A percentile compares a stretch with the other conserved stretches of the same genome.
Conservation (phyloP, 2,113 vertebrate species). For the Tursiops truncatus region DNA sequence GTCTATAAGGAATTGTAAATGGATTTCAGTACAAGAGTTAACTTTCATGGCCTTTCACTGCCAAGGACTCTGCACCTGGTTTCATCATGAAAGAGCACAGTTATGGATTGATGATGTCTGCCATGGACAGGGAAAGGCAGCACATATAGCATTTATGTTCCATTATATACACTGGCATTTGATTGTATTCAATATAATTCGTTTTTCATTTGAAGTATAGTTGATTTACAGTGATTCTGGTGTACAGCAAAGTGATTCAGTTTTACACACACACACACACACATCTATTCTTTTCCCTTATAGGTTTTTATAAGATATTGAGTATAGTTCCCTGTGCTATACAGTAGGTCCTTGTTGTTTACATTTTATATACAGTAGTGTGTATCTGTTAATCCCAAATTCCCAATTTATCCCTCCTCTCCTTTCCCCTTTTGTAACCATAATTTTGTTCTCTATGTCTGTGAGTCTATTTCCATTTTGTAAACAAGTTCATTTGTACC, state of each 20-base stretch:
- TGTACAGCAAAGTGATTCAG: background rate
- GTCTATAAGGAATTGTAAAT: background rate
- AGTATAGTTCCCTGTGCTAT: background rate
- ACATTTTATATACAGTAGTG: background rate
- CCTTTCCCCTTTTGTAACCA: background rate
- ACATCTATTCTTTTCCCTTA: background rate
- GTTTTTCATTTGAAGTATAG: background rate
- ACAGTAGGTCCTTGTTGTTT: background rate
- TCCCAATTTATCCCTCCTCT: background rate
- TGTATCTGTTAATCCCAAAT: background rate
- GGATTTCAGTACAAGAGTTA: background rate
- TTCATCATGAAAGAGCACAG: background rate
- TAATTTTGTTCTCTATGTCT: background rate
- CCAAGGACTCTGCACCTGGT: too few species aligned
- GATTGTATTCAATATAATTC: background rate
- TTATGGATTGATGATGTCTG: background rate
- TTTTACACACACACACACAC: background rate
- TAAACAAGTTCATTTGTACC: background rate
- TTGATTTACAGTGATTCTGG: background rate
- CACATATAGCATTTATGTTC: background rate
- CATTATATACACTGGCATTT: background rate
- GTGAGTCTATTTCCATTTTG: background rate
- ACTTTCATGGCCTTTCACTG: background rate
- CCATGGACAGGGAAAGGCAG: background rate
- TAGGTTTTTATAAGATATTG: background rate